Percentiles rank a stretch among this genome's conserved stretches.
These are phyloP conservation scores for Chloebia gouldiae DNA, from an alignment of 2,113 vertebrate species.

Conservation along the genomic window DNA sequence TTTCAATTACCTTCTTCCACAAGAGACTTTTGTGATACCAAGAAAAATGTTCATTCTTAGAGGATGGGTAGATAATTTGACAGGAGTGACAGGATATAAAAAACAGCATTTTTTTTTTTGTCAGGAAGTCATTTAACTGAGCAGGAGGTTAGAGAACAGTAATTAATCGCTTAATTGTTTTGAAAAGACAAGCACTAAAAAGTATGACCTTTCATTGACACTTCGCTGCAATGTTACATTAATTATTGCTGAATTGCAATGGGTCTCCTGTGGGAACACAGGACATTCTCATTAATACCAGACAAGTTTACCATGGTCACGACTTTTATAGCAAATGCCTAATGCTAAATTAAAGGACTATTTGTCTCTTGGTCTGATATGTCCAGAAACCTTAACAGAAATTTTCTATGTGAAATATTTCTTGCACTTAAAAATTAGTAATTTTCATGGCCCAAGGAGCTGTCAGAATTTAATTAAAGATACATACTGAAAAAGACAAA, in stretches of 20 bases:
- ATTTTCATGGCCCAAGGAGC: background rate
- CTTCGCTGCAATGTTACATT: background rate
- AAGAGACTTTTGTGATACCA: background rate
- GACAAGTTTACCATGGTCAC: background rate
- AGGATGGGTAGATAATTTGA: background rate
- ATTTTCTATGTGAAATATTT: background rate
- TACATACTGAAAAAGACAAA: background rate
- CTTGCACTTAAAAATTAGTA: background rate
- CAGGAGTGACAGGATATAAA: background rate
- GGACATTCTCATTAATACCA: background rate
- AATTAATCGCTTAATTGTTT: slow-evolving; percentile 60
- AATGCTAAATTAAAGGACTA: background rate
- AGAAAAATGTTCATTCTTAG: background rate
- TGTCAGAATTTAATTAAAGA: background rate
- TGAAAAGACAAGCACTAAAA: slow-evolving; percentile 22
- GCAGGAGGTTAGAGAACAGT: slow-evolving; percentile 10
- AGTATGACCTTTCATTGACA: slow-evolving; percentile 15
- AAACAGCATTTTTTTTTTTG: background rate
- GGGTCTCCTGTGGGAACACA: background rate
- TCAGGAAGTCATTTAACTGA: background rate
- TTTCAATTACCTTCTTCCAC: background rate
- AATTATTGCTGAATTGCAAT: slow-evolving; percentile 27
- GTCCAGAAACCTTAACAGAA: background rate
- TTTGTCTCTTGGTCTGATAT: background rate
- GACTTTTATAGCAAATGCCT: background rate